Base-by-base conservation (phyloP, 2,797 vertebrate genomes). In the Periophthalmus magnuspinnatus region DNA sequence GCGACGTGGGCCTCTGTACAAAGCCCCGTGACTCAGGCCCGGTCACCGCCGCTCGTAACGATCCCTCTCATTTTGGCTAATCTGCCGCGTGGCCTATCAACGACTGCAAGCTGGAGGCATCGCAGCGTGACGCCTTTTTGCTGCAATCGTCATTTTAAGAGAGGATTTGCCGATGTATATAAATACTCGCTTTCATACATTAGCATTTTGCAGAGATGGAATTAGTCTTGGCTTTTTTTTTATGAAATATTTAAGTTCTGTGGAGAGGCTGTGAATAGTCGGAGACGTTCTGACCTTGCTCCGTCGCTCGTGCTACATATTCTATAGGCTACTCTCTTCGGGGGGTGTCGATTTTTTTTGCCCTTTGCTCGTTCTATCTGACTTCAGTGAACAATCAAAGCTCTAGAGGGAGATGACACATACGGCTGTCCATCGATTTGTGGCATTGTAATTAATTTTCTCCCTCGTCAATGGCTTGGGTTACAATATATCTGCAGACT, bases 401-500 rank as follows among this genome's bases (percentile, higher is more conserved):
- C 81, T 87, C 88, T 91, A 88, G 79, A 75, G 88, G 88, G 89
- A 89, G 79, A 85, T 84, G 90, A 89, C 87, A 91, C 89, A 82
- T 90, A 87, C 82, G 81, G 79, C 84, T 91, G 90, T 91, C 81
- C 84, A 92, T 92, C 86, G 91, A 92, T 92, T 89, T 86, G 89
- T 77, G 85, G 85, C 78, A 84, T 90, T 90, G 89, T 91, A 91
- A 93, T 92, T 92, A 91, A 92, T 92, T 93, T 92, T 88, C 86
- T 72, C 80, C 77, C 76, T 80, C 77, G 78, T 89, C 88, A 86
- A 60, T 75, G 83, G 86, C 82, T 84, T 78, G 79, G 83, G 84
- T 90, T 89, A 89, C 88, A 90, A 90, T 89, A 90, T 90, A 90
- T 90, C 90, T 83, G 65, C 78, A 84, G 81, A 91, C 80, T 84